phyloP scores from a whole-genome alignment of 2,113 vertebrate species.

The Furnarius figulus region DNA sequence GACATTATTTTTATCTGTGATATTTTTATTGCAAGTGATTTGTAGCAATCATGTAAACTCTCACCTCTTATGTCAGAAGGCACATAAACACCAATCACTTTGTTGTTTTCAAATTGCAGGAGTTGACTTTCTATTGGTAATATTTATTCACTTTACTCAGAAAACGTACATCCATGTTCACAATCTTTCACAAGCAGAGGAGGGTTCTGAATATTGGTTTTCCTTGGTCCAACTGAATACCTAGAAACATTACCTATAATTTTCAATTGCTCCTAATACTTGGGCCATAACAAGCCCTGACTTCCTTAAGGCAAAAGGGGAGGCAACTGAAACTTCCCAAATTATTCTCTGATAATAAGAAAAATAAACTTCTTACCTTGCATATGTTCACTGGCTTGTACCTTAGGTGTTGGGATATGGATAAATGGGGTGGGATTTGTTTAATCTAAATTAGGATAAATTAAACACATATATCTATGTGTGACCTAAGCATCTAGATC shows the following conservation, averaged over 20 bases:
- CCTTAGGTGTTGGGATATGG: not conserved
- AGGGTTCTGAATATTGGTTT: not conserved
- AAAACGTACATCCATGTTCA: not conserved
- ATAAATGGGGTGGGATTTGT: not conserved
- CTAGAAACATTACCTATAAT: not conserved
- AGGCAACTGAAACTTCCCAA: too few species aligned
- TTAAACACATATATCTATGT: fast-evolving
- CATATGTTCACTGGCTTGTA: not conserved
- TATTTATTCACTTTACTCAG: not conserved
- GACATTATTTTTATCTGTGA: not conserved
- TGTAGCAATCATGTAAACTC: not conserved
- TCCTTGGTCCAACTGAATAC: not conserved
- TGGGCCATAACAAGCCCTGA: not conserved
- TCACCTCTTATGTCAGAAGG: not conserved
- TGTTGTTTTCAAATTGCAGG: not conserved
- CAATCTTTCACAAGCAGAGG: not conserved
- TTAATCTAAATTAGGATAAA: not conserved
- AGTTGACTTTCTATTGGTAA: not conserved
- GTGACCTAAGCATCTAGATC: not conserved
- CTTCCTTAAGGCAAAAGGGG: not conserved
- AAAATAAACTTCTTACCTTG: too few species aligned
- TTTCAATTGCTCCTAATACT: not conserved
- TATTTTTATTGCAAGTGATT: not conserved
- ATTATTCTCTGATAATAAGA: too few species aligned
- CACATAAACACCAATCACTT: not conserved